Conservation (phyloP, 2,113 vertebrate species). For the Deroptyus accipitrinus region DNA sequence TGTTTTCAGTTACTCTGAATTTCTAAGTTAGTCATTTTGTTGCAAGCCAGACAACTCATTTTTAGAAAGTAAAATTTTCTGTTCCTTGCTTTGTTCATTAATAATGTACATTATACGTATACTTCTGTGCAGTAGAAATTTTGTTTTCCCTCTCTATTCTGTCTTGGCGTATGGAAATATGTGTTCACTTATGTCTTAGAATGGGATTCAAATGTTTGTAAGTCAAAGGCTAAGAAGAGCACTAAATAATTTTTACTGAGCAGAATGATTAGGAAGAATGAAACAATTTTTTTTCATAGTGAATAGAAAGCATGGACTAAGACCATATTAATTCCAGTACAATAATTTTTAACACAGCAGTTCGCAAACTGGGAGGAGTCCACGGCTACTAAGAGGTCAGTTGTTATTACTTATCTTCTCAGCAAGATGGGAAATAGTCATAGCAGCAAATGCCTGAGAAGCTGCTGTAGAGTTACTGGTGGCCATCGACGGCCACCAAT, state of each 20-base stretch:
- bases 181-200: background rate
- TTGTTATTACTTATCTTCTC: background rate
- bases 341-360: background rate
- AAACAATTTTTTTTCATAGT: background rate
- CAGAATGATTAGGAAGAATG: background rate
- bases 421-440: background rate
- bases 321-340: background rate
- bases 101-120: fast-evolving
- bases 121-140: background rate
- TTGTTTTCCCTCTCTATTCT: background rate
- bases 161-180: background rate
- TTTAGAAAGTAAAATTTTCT: background rate
- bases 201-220: background rate
- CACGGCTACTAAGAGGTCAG: background rate
- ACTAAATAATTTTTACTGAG: background rate
- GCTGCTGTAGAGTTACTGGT: background rate
- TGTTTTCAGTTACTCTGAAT: background rate
- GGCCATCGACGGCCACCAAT: no score
- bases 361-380: background rate
- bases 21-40: background rate
- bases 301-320: background rate
- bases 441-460: background rate
- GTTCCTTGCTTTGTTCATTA: background rate
- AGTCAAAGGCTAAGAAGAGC: background rate
- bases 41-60: background rate